A percentile compares a stretch with the other conserved stretches of the same genome.
Evolutionary conservation across 2,888 invertebrate genomes (phyloP).

Genomic region (Drosophila sordidula): DNA sequence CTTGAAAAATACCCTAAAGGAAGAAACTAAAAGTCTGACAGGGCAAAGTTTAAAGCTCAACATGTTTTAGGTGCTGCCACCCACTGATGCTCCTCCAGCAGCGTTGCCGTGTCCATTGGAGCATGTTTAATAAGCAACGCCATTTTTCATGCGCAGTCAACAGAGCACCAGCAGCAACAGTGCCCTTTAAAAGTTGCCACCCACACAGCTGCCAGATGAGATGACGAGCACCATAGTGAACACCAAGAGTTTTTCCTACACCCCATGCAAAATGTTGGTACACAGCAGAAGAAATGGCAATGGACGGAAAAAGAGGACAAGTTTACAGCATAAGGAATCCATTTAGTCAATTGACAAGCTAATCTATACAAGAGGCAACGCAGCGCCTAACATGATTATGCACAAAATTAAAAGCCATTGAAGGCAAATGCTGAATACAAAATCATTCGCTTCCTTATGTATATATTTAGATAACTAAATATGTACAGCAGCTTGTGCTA

Average conservation of each 20-base stretch:
- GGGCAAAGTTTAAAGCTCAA: slow-evolving; percentile 67
- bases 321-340: neutral
- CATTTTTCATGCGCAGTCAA: slow-evolving; percentile 71
- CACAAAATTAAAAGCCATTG: neutral
- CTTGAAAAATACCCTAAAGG: slow-evolving; percentile 14
- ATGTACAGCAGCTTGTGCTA: too few species aligned
- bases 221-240: slow-evolving; percentile 33
- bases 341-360: slow-evolving; percentile 18
- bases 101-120: slow-evolving; percentile 56
- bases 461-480: neutral
- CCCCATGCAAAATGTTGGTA: slow-evolving; percentile 44
- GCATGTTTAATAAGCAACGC: slow-evolving; percentile 73
- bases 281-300: neutral
- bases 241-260: slow-evolving; percentile 31
- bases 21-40: slow-evolving; percentile 30
- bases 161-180: slow-evolving; percentile 40
- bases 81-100: slow-evolving; percentile 11
- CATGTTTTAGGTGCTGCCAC: slow-evolving; percentile 38
- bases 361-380: slow-evolving; percentile 5
- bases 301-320: too few species aligned
- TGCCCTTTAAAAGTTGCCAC: slow-evolving; percentile 26
- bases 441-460: neutral
- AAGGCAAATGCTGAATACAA: neutral
- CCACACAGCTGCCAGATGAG: slow-evolving; percentile 28
- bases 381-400: slow-evolving; percentile 6